Base-by-base conservation (phyloP, 2,888 invertebrate genomes). In the Chaetogeoica ovagalla region DNA sequence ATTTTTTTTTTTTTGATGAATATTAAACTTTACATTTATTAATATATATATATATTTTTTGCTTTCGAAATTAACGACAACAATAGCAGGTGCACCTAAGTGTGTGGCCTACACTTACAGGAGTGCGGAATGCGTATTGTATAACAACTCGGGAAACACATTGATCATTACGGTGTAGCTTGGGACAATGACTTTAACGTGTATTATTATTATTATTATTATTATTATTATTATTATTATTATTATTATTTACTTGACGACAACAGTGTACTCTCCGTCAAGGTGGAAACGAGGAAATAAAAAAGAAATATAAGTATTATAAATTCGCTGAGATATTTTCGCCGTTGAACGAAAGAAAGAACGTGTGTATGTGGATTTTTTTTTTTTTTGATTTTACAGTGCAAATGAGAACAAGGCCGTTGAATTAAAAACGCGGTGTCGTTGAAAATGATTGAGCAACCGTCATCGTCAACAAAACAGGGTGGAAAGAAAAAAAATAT, bases 131-230 rank as follows among this genome's bases (percentile, higher is more conserved):
- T 8, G n/a, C 1, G 2, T 19, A 3, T 19, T 62, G 52, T 70
- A 63, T 57, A 70, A 70, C 77, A 62, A 69, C 52, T 55, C 77
- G 39, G 70, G 37, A 62, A 55, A 70, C 60, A 17, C 77, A 60
- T 77, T 77, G 70, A 63, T 77, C 62, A 70, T 70, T 69, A 77
- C 68, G 68, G 4, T 30, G 48, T 37, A 11, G 37, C 48, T 60
- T 37, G 62, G 62, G 55, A 70, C 77, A 77, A 77, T 39, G 15
- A 6, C 43, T 23, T 23, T 52, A 19, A 17, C 77, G 19, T 77
- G 69, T 52, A 73, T 30, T 30, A 30, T 30, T 30, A 30, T 30
- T 7, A 63, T 30, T 55, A 69, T 70, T 60, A 43, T 11, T 43
- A 43, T 43, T 43, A n/a, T n/a, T n/a, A n/a, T n/a, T 52, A 73